Evolutionary conservation across 2,888 invertebrate species (phyloP), one percentile per base, ranked within the genome.

Genomic region (Lycia hirtaria): DNA sequence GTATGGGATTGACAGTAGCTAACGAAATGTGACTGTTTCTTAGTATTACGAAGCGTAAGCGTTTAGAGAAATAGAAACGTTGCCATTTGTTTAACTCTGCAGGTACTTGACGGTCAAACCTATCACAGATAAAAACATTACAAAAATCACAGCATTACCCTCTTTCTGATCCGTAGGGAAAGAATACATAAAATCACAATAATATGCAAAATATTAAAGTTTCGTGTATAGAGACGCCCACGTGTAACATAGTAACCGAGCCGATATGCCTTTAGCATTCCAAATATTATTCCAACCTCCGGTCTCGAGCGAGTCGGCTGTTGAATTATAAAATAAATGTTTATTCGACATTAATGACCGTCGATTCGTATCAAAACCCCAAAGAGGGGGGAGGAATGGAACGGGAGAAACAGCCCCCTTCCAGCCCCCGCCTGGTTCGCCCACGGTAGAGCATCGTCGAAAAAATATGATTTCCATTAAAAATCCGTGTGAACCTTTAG

Each of bases 271-370:
- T 38, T 58, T 57, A 15, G 44, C 52, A 53, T 41, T 44, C 26
- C 48, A 54, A 59, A 54, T 59, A 64, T 64, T 65, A 60, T 54
- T 64, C 47, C 53, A 40, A n/a, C 63, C 58, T 41, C 63, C 51
- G 26, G 43, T 48, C 60, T 47, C 57, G 40, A 24, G 60, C 35
- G 41, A 28, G 44, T 26, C 15, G 51, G 45, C 50, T 58, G 64
- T 67, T 75, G 56, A 66, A 64, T 69, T 61, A 67, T 65, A 71
- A 69, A 75, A 69, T 75, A 75, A 76, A 73, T 75, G 73, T 80
- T 78, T 75, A 75, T 76, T 71, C 72, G 75, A 74, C 76, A 75
- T 76, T 81, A 80, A 81, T 78, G 78, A 79, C 73, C 72, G 69
- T 51, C 69, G 73, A 75, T 73, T 76, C 71, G 74, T 75, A 73